Base-by-base conservation (phyloP, 1,140 invertebrate genomes). In the Spodoptera litura region DNA sequence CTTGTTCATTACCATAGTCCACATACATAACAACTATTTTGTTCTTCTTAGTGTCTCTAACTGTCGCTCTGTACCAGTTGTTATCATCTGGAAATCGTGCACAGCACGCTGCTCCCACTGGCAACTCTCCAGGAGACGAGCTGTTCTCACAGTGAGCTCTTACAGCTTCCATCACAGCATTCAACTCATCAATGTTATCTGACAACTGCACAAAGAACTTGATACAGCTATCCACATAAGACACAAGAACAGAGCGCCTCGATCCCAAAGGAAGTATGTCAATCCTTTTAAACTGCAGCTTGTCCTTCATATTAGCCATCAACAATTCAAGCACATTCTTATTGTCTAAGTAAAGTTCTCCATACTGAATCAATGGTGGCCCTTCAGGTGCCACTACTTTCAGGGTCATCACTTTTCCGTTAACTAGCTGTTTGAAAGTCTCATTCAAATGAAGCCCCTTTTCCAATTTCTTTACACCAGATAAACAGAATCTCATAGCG, bases 1-100 rank as follows among this genome's bases (percentile, higher is more conserved):
- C 95, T 86, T 97, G 96, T 85, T 97, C 96, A 87, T 98, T 98
- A 0, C 97, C 97, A 95, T 97, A 98, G 91, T 98, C 97, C 0
- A 98, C 96, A 91, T 97, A 97, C 8, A 95, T 92, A 0, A 97
- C 96, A 53, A 94, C 93, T 3, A 96, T 88, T 62, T 92, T 91
- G 3, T 95, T 91, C 12, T 91, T 93, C 56, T 87, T 88, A 2
- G 95, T 85, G 3, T 90, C 88, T 15, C 95, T 85, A 8, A 97
- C 95, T 83, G 96, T 95, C 8, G 96, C 97, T 66, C 97, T 93
- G 87, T 97, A 98, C 97, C 97, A 98, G 68, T 95, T 95, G 31
- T 93, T 90, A 92, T 98, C 97, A 80, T 95, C 95, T 81, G 96
- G 96, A 81, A 96, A 98, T 52, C 96, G 93, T 0, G 97, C 97